Evolutionary conservation across 2,113 vertebrate species (phyloP), one percentile per base, ranked within the genome.

Genomic region (Mustelus asterias): DNA sequence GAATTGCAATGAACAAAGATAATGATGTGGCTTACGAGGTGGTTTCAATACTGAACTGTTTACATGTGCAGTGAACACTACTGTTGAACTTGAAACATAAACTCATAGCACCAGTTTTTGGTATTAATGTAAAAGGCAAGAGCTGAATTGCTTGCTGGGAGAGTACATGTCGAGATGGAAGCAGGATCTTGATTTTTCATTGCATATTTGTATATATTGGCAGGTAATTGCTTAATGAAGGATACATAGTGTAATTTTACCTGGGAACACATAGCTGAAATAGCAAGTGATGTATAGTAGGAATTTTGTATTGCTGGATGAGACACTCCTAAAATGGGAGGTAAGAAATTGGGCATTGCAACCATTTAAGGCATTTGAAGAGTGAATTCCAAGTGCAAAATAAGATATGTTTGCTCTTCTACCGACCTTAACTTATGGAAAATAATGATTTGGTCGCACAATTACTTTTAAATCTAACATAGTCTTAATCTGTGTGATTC

Each of bases 401-500:
- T 72, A 44, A 18, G 37, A 72, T 44, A 95, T 48, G 22, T 95
- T 95, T 95, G 41, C 26, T 48, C 94, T 95, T 76, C 69, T 54
- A 33, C 54, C 22, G 67, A 95, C 94, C 26, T 72, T 95, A 95
- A 72, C 41, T 76, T 72, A 95, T 95, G 69, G 94, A 70, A 95
- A 95, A 95, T 94, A 72, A 95, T 90, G 88, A 90, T 95, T 95
- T 95, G 94, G 44, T 95, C 70, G 69, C 94, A 95, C 93, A 95
- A 54, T 72, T 95, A 95, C 60, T 95, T 95, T 95, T 95, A 95
- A 95, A 95, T 95, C 94, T 95, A 95, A 95, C 65, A 72, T 72
- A 54, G 67, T 95, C 94, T 95, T 95, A 72, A 95, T 95, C 24
- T 95, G 69, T 72, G 94, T 95, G 69, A 95, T 95, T 95, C 69